Base-by-base conservation (phyloP, 2,888 invertebrate genomes). In the Schizaphis graminum region DNA sequence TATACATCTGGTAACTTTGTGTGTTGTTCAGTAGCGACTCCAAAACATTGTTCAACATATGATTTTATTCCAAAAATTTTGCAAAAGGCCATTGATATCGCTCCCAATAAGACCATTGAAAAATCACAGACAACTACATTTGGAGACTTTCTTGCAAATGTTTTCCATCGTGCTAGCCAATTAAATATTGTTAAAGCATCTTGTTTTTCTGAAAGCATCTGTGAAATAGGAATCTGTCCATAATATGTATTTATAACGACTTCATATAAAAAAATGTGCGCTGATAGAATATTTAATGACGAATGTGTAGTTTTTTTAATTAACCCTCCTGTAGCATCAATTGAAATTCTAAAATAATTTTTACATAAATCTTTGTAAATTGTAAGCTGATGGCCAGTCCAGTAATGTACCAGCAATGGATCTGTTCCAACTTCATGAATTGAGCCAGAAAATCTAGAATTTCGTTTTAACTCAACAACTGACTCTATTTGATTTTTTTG, bases 291-390 rank as follows among this genome's bases (percentile, higher is more conserved):
- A 67, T 67, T 67, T 67, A 67, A 67, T n/a, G 67, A 67, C 10
- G 67, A 67, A n/a, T n/a, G 67, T n/a, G 28, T 28, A n/a, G n/a
- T 67, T 67, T 67, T 67, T 67, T n/a, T 67, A 13, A 67, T 67
- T n/a, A 67, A 11, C 8, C 67, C n/a, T 3, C 67, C 67, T 67
- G 67, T 67, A n/a, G 67, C 67, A n/a, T 67, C 67, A 67, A 67
- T 7, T 28, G n/a, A n/a, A n/a, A 67, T 8, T 10, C 67, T 67
- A 3, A 11, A 67, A n/a, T 67, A 67, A 8, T 67, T 67, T n/a
- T 67, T 67, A n/a, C 67, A 67, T n/a, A n/a, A 28, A 67, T 67
- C 67, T 67, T 67, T 67, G n/a, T 67, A 67, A 67, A 67, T 67
- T n/a, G 13, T 67, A n/a, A 67, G 67, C n/a, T 67, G 67, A 67